Base-by-base conservation (phyloP, 1,140 invertebrate species). In the Zaprionus africanus region DNA sequence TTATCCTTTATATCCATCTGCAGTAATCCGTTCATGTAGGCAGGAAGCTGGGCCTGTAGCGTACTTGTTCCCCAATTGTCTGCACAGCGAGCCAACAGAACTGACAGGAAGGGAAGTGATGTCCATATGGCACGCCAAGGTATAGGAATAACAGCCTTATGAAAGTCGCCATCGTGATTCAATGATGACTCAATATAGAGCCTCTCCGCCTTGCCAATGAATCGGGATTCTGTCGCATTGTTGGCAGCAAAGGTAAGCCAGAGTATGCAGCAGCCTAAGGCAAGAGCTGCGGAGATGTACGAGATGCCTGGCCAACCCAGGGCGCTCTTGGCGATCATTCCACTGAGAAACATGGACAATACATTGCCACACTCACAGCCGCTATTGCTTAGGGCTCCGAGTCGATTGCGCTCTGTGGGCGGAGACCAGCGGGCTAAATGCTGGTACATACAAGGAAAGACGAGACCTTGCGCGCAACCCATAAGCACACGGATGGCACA, bases 61-160 rank as follows among this genome's bases (percentile, higher is more conserved):
- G 97, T 98, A 94, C 98, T 98, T 90, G 97, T 97, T 1, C 97
- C 98, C 98, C 97, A 99, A 87, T 97, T 96, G 82, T 98, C 97
- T 0, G 96, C 95, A 88, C 97, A 96, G 82, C 99, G 97, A 0
- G 95, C 95, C 0, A 97, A 93, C 13, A 97, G 94, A 7, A 98
- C 93, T 0, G 97, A 96, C 95, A 96, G 96, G 69, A 99, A 95
- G 0, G 98, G 96, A 5, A 95, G 68, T 1, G 97, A 97, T 0
- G 94, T 96, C 0, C 96, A 93, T 38, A 99, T 97, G 1, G 94
- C 92, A 36, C 91, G 93, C 97, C 97, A 98, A 1, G 97, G 97
- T 41, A 92, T 72, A 2, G 83, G 86, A 51, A 92, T 88, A 0
- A 78, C 58, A 0, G 71, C 79, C 7, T 71, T 76, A 31, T 91